phyloP scores from a whole-genome alignment of 2,113 vertebrate genomes.

The Colossoma macropomum region DNA sequence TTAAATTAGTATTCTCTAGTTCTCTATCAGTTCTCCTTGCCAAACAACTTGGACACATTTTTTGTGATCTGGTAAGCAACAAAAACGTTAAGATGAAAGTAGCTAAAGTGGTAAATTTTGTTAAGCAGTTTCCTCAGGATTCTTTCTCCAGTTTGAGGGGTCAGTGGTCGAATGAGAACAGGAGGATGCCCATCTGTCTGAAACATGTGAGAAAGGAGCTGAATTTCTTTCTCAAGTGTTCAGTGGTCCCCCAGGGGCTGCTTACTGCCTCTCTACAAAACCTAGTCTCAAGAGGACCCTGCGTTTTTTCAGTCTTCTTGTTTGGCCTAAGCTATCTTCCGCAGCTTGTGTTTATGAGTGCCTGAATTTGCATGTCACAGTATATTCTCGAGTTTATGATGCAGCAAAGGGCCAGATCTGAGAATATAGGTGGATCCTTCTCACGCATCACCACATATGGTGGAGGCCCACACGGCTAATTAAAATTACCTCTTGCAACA shows the following conservation, averaged over 20 bases:
- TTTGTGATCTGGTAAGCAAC: too few species aligned
- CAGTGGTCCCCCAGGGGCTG: conserved; percentile 59
- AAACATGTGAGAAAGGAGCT: conserved; percentile 55
- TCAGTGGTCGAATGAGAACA: conserved; percentile 57
- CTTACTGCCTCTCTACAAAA: conserved; percentile 47
- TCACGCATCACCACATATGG: background rate
- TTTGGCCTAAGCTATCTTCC: conserved; percentile 44
- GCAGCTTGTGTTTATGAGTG: conserved; percentile 58
- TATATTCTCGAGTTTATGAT: conserved; percentile 59
- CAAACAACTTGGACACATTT: too few species aligned
- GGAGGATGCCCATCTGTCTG: conserved; percentile 65
- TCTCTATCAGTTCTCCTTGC: too few species aligned
- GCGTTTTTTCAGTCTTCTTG: conserved; percentile 38
- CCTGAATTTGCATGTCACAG: conserved; percentile 64
- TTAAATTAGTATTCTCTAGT: too few species aligned
- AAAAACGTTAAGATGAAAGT: background rate
- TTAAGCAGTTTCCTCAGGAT: conserved; percentile 47
- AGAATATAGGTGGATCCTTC: conserved; percentile 50
- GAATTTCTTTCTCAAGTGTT: conserved; percentile 62
- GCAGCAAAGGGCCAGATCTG: conserved; percentile 42
- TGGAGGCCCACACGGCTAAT: conserved; percentile 15
- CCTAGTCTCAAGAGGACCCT: conserved; percentile 54
- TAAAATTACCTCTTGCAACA: conserved; percentile 26
- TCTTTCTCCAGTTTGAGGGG: conserved; percentile 46
- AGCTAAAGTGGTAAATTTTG: conserved; percentile 53